A percentile compares a stretch with the other conserved stretches of the same genome.
Evolutionary conservation across 2,797 vertebrate genomes (phyloP).

Genomic region (Silurus aristotelis): DNA sequence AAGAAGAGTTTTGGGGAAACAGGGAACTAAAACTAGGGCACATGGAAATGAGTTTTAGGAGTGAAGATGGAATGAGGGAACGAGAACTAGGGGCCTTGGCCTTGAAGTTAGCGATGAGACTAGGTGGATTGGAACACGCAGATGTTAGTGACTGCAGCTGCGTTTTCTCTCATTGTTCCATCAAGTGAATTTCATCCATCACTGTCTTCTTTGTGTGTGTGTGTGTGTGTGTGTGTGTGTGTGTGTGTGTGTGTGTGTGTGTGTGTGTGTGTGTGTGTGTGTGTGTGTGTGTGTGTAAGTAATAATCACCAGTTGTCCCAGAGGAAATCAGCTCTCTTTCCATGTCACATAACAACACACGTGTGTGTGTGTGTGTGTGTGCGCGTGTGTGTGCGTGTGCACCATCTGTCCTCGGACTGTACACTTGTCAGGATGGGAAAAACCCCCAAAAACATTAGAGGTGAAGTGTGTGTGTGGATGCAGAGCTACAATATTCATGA

Average conservation of each 20-base stretch:
- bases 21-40: neutral
- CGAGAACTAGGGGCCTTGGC: neutral
- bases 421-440: slow-evolving; percentile 67
- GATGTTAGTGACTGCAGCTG: neutral
- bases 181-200: slow-evolving; percentile 49
- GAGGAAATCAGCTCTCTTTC: slow-evolving; percentile 90
- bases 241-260: slow-evolving; percentile 26
- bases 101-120: neutral
- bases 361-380: slow-evolving; percentile 44
- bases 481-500: neutral
- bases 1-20: neutral
- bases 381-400: slow-evolving; percentile 21
- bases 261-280: slow-evolving; percentile 26
- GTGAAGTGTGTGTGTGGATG: slow-evolving; percentile 79
- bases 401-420: slow-evolving; percentile 74
- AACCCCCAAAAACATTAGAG: slow-evolving; percentile 87
- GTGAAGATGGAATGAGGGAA: neutral
- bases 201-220: slow-evolving; percentile 54
- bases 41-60: neutral
- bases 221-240: slow-evolving; percentile 36
- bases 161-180: slow-evolving; percentile 1
- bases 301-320: slow-evolving; percentile 84
- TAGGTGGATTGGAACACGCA: neutral
- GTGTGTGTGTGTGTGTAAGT: slow-evolving; percentile 44
- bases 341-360: slow-evolving; percentile 79